Evolutionary conservation across 2,113 vertebrate genomes (phyloP).

Genomic region (Strigops habroptila): DNA sequence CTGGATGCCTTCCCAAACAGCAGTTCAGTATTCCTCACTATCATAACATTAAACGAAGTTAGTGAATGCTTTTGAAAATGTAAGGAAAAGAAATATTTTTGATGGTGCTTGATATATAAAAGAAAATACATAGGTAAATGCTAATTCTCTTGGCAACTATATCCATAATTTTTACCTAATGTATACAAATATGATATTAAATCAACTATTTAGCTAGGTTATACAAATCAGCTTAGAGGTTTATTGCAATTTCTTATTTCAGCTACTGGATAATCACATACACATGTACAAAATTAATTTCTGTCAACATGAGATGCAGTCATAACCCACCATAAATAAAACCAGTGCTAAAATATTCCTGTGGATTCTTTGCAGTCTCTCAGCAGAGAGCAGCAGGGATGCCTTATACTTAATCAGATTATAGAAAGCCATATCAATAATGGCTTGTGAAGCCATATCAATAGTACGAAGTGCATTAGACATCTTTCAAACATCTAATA

Average conservation of each 20-base stretch:
- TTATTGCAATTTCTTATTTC: neutral
- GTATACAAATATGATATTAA: neutral
- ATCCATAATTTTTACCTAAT: neutral
- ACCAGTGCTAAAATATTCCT: neutral
- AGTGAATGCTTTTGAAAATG: neutral
- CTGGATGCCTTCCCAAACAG: neutral
- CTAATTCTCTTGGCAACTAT: neutral
- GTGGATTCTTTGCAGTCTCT: neutral
- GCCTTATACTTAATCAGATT: neutral
- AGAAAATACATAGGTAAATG: neutral
- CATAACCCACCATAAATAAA: neutral
- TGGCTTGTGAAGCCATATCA: neutral
- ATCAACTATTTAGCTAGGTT: neutral
- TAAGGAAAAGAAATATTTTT: neutral
- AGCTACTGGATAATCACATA: neutral
- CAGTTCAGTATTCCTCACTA: neutral
- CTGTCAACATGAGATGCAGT: neutral
- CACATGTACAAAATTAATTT: neutral
- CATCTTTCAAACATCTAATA: slow-evolving; percentile 23
- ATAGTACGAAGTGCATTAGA: neutral
- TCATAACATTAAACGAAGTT: neutral
- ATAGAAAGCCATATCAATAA: too few relatives aligned
- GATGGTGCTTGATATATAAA: neutral
- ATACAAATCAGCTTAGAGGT: neutral
- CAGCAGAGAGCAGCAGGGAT: neutral